phyloP scores from a whole-genome alignment of 30 jellyfish, hydroid and myxozoan species.

The Chironex yamaguchii region DNA sequence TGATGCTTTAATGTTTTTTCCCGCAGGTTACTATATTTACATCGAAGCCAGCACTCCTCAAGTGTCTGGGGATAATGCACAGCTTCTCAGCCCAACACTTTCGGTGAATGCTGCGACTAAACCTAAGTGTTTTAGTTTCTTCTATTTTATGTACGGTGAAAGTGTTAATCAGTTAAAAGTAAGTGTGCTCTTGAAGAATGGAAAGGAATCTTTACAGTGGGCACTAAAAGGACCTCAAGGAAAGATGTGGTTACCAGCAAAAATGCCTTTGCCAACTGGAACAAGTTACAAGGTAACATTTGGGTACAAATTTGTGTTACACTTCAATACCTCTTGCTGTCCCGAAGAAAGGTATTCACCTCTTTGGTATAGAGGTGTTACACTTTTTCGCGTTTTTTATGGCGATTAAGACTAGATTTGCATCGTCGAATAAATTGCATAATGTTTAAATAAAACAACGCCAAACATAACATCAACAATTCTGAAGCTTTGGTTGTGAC shows the following conservation, averaged over 20 bases:
- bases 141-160: conserved; percentile 77
- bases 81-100: conserved; percentile 50
- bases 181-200: neutral
- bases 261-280: conserved; percentile 47
- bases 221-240: conserved; percentile 82
- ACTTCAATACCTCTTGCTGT: too few species aligned
- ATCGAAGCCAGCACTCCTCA: conserved; percentile 80
- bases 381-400: too few species aligned
- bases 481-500: too few species aligned
- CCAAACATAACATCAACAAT: too few species aligned
- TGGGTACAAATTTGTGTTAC: neutral
- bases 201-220: conserved; percentile 53
- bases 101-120: conserved; percentile 1
- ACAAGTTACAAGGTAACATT: conserved; percentile 25
- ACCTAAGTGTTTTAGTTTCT: conserved; percentile 62
- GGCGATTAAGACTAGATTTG: too few species aligned
- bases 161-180: conserved; percentile 69
- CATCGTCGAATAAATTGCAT: too few species aligned
- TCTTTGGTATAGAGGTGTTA: too few species aligned
- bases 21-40: conserved; percentile 52
- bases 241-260: conserved; percentile 63
- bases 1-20: neutral
- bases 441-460: too few species aligned
- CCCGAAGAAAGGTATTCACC: too few species aligned
- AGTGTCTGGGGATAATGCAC: conserved; percentile 65